Conservation (phyloP, 2,888 invertebrate species). For the Tinea trinotella region DNA sequence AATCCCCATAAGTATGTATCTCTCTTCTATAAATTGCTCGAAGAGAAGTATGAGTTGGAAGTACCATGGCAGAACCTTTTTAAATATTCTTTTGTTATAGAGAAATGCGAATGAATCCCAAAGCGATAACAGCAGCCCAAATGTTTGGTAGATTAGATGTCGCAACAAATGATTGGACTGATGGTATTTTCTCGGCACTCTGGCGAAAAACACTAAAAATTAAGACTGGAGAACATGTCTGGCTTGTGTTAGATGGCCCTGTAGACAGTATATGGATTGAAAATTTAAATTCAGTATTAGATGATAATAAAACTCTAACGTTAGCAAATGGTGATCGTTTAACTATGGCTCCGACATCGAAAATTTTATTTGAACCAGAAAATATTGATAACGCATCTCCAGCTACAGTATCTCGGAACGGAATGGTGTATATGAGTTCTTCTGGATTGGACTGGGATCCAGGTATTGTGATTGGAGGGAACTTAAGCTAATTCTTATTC, state of each 20-base stretch:
- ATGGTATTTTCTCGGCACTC: conserved; percentile 96
- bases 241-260: conserved; percentile 96
- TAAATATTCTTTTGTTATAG: conserved; percentile 54
- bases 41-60: too few relatives aligned
- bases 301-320: conserved; percentile 96
- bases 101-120: conserved; percentile 99
- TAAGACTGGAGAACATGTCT: conserved; percentile 90
- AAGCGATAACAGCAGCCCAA: conserved; percentile 96
- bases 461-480: conserved; percentile 62
- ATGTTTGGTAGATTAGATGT: conserved; percentile 98
- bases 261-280: conserved; percentile 99
- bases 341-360: conserved; percentile 94
- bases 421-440: conserved; percentile 97
- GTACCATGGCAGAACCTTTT: neutral
- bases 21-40: neutral
- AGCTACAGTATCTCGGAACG: conserved; percentile 94
- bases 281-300: conserved; percentile 96
- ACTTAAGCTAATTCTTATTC: neutral
- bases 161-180: conserved; percentile 98
- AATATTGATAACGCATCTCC: conserved; percentile 98
- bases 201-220: conserved; percentile 95
- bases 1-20: conserved; percentile 79
- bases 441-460: conserved; percentile 95
- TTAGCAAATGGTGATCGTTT: conserved; percentile 96
- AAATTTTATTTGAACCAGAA: conserved; percentile 97